These are phyloP conservation scores for Spermophilus dauricus DNA, from an alignment of 2,113 vertebrate species.

Conservation along the genomic window DNA sequence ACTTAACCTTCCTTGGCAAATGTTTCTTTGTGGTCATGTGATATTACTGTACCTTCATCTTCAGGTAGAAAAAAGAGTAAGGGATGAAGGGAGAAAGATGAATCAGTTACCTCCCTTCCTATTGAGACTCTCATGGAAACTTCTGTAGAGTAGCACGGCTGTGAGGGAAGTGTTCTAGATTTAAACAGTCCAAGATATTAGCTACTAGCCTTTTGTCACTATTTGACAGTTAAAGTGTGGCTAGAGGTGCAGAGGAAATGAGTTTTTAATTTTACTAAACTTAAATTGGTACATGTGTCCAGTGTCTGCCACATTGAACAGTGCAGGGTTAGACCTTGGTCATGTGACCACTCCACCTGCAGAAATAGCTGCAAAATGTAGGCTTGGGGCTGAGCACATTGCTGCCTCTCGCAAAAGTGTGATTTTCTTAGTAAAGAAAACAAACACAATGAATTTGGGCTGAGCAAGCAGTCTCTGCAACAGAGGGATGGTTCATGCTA, in stretches of 20 bases:
- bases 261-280: slow-evolving; percentile 27
- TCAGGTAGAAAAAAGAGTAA: neutral
- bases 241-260: neutral
- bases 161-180: neutral
- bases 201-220: neutral
- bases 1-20: neutral
- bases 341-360: neutral
- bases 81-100: neutral
- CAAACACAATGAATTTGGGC: neutral
- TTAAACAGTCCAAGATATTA: neutral
- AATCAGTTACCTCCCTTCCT: neutral
- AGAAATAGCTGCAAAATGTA: neutral
- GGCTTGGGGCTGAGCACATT: neutral
- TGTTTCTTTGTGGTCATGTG: neutral
- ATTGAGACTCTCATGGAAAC: neutral
- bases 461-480: neutral
- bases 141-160: neutral
- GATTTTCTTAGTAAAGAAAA: slow-evolving; percentile 1
- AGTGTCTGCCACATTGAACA: neutral
- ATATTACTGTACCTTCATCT: neutral
- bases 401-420: neutral
- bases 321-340: neutral
- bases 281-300: neutral
- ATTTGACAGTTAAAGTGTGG: neutral
- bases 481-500: neutral